Base-by-base conservation (phyloP, 2,113 vertebrate genomes). In the Ovis canadensis region DNA sequence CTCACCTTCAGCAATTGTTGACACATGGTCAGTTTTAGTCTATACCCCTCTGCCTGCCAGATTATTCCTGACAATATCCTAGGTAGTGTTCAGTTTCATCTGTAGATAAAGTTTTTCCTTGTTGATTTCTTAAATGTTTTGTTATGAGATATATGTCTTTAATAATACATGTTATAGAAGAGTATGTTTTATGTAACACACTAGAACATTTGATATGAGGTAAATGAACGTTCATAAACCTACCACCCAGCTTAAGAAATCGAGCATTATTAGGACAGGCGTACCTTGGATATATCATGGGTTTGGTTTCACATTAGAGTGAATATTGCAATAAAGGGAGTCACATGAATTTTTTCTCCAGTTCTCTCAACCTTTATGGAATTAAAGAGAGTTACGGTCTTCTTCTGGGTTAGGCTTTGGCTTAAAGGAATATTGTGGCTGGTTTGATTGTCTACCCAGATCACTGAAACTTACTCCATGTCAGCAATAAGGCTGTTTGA, bases 41-140 rank as follows among this genome's bases (percentile, higher is more conserved):
- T 87, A 2, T 59, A 59, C 14, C 23, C 16, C 6, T 52, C 15
- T 5, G 3, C 19, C 40, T 77, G 59, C 31, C 55, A 89, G 59
- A 89, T 77, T 95, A 87, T 92, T 96, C 82, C 45, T 91, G 14
- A 91, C 17, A 0, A 27, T 92, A 82, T 85, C 12, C 50, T 96
- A 27, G 31, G 5, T 60, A 88, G 45, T 27, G 23, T 80, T 4
- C 50, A 36, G 54, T 81, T 96, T 95, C 7, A 94, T 85, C 43
- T 92, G 7, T 86, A 77, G 36, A 67, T 80, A 43, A 88, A 86
- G 1, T 7, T 71, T 67, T 92, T 97, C 40, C 90, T 50, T 83
- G 6, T 91, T 84, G 48, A 93, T 64, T 95, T 95, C 59, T 91
- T 40, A 78, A 92, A 87, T 71, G 59, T 89, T 95, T 91, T 88